Base-by-base conservation (phyloP, 2,888 invertebrate genomes). In the Azorinus chamasolen region DNA sequence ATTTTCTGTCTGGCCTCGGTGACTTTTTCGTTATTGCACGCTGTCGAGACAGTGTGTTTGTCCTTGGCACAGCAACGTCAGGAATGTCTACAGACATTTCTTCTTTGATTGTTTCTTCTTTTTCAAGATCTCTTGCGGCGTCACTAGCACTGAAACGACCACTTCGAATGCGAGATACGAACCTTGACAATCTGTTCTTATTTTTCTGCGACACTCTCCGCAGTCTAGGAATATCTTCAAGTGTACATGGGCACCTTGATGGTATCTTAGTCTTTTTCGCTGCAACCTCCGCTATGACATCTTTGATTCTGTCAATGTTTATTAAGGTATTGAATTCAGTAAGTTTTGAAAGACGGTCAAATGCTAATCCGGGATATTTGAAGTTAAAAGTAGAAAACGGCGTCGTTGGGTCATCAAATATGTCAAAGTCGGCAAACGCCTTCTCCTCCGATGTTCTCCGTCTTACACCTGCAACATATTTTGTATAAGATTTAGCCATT, bases 311-410 rank as follows among this genome's bases (percentile, higher is more conserved):
- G 41, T 93, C 90, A 32, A 93, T 59, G 66, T 92, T 89, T n/a
- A 88, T 70, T 16, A 91, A 79, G 0, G 93, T 93, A 86, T 94
- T 94, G 83, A 93, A 94, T 82, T 94, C 93, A 78, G 92, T 93
- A 43, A 94, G 87, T 72, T 92, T 79, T n/a, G 92, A 86, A 39
- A 94, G 85, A n/a, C 93, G 88, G 54, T 93, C 91, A 83, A 93
- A 94, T 58, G 91, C 90, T 25, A 84, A 66, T 37, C 91, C 83
- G 0, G 91, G 88, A 85, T 93, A 94, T 43, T 89, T 91, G 84
- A 94, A 94, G 84, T 94, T 94, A 84, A 92, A 93, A n/a, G 93
- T 93, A 8, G 93, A 93, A 81, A 92, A 94, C 1, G 93, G 90
- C 6, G 91, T 89, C 6, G 88, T 81, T 1, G 92, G 91, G 76